Base-by-base conservation (phyloP, 37 sponge, comb jelly and placozoan species). In the Halichondria panicea region DNA sequence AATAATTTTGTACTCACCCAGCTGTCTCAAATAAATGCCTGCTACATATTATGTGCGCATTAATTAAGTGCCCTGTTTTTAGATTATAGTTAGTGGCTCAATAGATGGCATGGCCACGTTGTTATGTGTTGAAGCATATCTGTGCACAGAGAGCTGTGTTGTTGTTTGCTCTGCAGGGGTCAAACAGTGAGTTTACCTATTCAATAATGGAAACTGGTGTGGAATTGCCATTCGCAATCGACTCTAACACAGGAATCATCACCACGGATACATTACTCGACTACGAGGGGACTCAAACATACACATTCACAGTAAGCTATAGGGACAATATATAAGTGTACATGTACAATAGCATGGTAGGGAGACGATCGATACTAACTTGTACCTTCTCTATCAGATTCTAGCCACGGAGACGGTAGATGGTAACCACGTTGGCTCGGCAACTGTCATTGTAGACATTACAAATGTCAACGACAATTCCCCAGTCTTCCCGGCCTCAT, bases 211-310 rank as follows among this genome's bases (percentile, higher is more conserved):
- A 56, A 21, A 1, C 59, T 41, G 50, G 25, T 27, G 57, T 76
- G 6, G 37, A 27, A 66, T 60, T 72, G 2, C 83, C 81, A 32
- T 77, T 77, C 39, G 37, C 56, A n/a, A 69, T 74, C 41, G 68
- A 71, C 44, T 36, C 72, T 0, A 38, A n/a, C 36, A 71, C 78
- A 21, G 92, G 92, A 3, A 50, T 37, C 55, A 63, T 91, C 38
- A 68, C 70, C 5, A 71, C 86, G 11, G 30, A 36, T 50, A 80
- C 70, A 43, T 1, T 54, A 24, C 60, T 89, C 8, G 79, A 85
- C 55, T 78, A 71, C 33, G 86, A 85, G 35, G 55, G 43, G 25
- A 66, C 54, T 30, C 13, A 43, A 7, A 62, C 33, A 55, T 76
- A 76, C 40, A 25, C 60, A 7, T 76, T 88, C 1, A 57, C 27